Base-by-base conservation (phyloP, 2,113 vertebrate species). In the Hystrix brachyura region DNA sequence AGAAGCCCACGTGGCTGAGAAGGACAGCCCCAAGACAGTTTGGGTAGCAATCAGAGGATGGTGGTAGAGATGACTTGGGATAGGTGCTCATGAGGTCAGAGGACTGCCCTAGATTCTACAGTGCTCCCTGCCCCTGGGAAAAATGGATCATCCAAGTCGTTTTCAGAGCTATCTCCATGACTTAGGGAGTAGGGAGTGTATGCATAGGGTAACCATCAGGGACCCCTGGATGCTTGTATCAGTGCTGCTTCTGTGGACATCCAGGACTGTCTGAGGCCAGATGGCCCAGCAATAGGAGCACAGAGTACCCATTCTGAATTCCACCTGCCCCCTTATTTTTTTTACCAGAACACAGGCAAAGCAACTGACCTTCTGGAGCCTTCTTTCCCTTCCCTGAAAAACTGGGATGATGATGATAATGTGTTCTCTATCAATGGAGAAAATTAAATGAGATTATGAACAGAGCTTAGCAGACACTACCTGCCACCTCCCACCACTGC, bases 401-500 rank as follows among this genome's bases (percentile, higher is more conserved):
- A 87, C 6, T 21, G 6, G 11, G 32, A 11, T 0, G 34, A 13
- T 7, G 3, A 2, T 7, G 3, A 2, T 38, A 13, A 1, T 14
- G 38, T 12, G 27, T 32, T 57, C 32, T 79, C 71, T 15, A 2
- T 29, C 25, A 11, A 23, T 4, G 32, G 59, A 25, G 46, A 51
- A 29, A 72, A 38, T 29, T 27, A 59, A 57, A 29, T 2, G 1
- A 62, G 53, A 32, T 23, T 17, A 13, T 48, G 7, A 12, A 5
- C 0, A 13, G 15, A 79, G 7, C 10, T 14, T 17, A 7, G 12
- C 48, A 79, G 67, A 84, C 34, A 21, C 48, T n/a, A 3, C 17
- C 17, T 32, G 29, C 6, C 6, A 53, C 57, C 34, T 60, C 32
- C 15, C 5, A 0, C 13, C 15, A 0, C 23, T 29, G 25, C 43